phyloP scores from a whole-genome alignment of 2,797 vertebrate species.

The Spinibarbus caldwelli region DNA sequence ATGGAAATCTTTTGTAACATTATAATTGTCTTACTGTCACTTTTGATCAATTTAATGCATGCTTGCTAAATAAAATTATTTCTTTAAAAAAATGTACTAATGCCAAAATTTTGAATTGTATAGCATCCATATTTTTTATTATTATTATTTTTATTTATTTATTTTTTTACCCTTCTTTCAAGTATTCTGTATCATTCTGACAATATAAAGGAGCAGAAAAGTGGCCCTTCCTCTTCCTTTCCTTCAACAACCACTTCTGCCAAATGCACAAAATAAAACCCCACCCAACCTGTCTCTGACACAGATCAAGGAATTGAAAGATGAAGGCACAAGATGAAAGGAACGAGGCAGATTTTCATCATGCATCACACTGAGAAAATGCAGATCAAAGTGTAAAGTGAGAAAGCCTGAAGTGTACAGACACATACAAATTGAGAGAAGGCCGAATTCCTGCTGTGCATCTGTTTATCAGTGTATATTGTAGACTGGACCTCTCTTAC shows the following conservation, averaged over 20 bases:
- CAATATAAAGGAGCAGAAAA: conserved; percentile 3
- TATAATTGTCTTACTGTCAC: not conserved
- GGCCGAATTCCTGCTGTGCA: conserved; percentile 68
- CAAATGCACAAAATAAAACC: conserved; percentile 21
- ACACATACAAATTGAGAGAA: conserved; percentile 23
- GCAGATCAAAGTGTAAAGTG: conserved; percentile 27
- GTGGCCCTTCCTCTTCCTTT: not conserved
- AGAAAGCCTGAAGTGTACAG: conserved; percentile 12
- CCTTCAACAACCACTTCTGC: conserved; percentile 9
- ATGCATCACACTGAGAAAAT: not conserved
- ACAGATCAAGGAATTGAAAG: conserved; percentile 24
- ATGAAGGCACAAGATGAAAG: conserved; percentile 38
- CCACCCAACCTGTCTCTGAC: conserved; percentile 21
- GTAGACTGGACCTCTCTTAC: conserved; percentile 9
- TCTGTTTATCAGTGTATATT: conserved; percentile 62
- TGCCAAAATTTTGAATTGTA: not conserved
- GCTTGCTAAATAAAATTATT: not conserved
- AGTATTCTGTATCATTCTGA: not conserved
- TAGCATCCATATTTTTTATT: not conserved
- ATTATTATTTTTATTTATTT: no score
- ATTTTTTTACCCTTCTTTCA: not conserved
- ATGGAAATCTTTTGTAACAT: not conserved
- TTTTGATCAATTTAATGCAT: not conserved
- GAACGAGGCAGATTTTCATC: conserved; percentile 26
- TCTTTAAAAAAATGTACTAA: not conserved